Conservation (phyloP, 1,140 invertebrate species). For the Adoxophyes honmai region DNA sequence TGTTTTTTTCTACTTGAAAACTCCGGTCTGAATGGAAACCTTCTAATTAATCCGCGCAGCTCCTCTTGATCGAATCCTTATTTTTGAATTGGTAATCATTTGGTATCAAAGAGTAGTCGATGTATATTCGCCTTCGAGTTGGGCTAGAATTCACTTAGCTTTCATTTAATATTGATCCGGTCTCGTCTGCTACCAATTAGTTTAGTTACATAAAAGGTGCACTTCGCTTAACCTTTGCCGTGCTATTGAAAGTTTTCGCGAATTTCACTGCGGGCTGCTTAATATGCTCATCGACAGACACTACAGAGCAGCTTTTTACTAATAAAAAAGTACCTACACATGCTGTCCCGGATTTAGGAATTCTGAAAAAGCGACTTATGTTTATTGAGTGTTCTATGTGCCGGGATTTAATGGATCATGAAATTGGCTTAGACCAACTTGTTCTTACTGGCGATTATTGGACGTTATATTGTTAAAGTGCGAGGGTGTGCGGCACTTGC, state of each 20-base stretch:
- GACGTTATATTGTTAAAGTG: constrained; percentile 35
- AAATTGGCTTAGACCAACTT: not conserved
- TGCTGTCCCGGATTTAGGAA: no score
- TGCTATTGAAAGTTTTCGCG: constrained; percentile 12
- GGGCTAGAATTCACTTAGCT: constrained; percentile 28
- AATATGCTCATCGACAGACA: constrained; percentile 1
- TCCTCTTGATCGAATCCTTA: constrained; percentile 46
- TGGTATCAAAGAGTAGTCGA: constrained; percentile 57
- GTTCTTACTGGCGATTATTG: not conserved
- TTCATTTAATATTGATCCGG: constrained; percentile 48
- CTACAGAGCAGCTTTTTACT: constrained; percentile 2
- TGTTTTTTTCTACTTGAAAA: constrained; percentile 30
- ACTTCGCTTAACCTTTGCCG: constrained; percentile 28
- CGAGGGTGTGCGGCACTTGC: constrained; percentile 40
- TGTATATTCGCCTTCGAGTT: constrained; percentile 22
- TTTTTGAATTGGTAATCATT: constrained; percentile 71
- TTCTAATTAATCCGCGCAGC: constrained; percentile 56
- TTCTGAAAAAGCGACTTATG: no score
- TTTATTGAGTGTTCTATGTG: not conserved
- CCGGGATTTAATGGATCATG: not conserved
- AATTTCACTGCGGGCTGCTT: constrained; percentile 4
- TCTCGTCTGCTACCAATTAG: constrained; percentile 59
- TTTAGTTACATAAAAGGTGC: constrained; percentile 34
- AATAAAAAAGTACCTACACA: no score
- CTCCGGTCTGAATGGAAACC: constrained; percentile 37